Evolutionary conservation across 1,140 invertebrate genomes (phyloP), one percentile per base, ranked within the genome.

Genomic region (Ephestia elutella): DNA sequence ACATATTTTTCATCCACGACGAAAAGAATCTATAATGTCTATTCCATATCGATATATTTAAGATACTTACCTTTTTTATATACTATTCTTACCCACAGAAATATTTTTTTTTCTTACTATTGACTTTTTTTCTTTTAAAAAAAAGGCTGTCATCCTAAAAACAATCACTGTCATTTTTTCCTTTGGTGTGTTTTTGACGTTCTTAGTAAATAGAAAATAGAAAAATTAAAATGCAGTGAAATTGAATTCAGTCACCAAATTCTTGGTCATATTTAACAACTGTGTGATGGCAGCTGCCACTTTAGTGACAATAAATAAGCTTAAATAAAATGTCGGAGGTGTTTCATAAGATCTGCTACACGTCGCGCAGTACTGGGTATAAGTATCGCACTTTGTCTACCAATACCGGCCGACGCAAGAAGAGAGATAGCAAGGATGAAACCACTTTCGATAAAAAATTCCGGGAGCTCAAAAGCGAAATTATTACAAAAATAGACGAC

Each of bases 381-480:
- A 87, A 87, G 61, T 87, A 82, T 62, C 69, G 84, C 1, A 82
- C 78, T 11, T 58, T 82, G 4, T 82, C 81, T 8, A 85, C 82
- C 1, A 86, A 79, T 53, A 85, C 82, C 0, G 79, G 78, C 0
- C 75, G 79, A 7, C 72, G 63, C 21, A 73, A 55, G 54, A 50
- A 57, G 28, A 57, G 71, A 35, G 60, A 75, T 21, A 69, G 53
- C 49, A 71, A 65, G 32, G 71, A 78, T 51, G 78, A 73, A 21
- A 70, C 13, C 10, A 50, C 59, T 17, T 68, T 75, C 30, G 74
- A 80, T 18, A 75, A 25, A 61, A 86, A 80, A 59, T 74, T 87
- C 35, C 71, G 60, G 49, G 77, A 87, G 44, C 49, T 87, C 4
- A 74, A 73, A 59, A 55, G 49, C 7, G 75, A 70, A 38, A 85